Evolutionary conservation across 2,113 vertebrate species (phyloP).

Genomic region (Corydoras maculifer): DNA sequence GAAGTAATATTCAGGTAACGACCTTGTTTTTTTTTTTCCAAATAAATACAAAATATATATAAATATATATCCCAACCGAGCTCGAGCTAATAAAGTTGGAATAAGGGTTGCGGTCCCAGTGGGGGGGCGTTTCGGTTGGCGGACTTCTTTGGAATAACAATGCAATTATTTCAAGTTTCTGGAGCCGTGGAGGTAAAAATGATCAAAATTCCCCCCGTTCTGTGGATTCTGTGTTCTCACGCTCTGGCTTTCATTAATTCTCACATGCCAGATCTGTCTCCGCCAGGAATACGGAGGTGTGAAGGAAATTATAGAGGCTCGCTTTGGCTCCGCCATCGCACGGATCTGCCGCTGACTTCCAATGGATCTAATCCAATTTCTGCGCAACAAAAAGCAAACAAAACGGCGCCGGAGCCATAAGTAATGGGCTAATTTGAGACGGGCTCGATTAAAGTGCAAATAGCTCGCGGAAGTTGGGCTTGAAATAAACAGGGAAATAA

Average conservation of each 20-base stretch:
- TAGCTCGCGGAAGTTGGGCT: neutral
- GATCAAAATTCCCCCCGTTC: conserved; percentile 4
- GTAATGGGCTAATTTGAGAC: conserved; percentile 31
- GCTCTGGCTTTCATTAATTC: conserved; percentile 28
- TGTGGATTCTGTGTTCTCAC: neutral
- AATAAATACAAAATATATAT: too few relatives aligned
- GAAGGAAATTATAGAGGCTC: conserved; percentile 28
- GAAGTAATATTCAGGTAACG: too few relatives aligned
- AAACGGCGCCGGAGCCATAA: conserved; percentile 4
- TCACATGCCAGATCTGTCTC: conserved; percentile 25
- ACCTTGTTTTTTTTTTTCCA: too few relatives aligned
- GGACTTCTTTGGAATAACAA: conserved; percentile 1
- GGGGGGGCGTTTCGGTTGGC: neutral
- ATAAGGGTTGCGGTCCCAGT: neutral
- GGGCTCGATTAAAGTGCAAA: conserved; percentile 6
- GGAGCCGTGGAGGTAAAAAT: neutral
- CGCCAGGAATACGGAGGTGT: conserved; percentile 21
- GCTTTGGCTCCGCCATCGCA: conserved; percentile 12
- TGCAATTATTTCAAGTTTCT: conserved; percentile 6
- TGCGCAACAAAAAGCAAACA: conserved; percentile 1
- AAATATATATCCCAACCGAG: too few relatives aligned
- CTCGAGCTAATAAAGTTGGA: neutral
- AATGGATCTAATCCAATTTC: conserved; percentile 23
- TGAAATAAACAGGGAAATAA: conserved; percentile 5
- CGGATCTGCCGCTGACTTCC: conserved; percentile 19